These are phyloP conservation scores for Lordiphosa andalusiaca DNA, from an alignment of 2,888 invertebrate species.

Conservation along the genomic window DNA sequence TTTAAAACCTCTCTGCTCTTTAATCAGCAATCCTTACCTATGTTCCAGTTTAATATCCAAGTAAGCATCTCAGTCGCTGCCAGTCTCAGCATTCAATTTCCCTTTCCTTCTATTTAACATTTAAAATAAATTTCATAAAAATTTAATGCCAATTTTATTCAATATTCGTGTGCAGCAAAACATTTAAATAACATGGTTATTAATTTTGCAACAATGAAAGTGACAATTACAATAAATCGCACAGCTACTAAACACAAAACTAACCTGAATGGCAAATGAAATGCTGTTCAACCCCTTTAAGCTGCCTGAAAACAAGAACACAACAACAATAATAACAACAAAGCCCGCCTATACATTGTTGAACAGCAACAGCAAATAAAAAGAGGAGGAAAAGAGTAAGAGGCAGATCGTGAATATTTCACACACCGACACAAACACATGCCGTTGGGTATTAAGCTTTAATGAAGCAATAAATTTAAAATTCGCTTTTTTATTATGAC, in stretches of 20 bases:
- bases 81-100: not conserved
- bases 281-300: slow-evolving; percentile 13
- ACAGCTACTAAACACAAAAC: slow-evolving; percentile 10
- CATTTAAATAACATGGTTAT: slow-evolving; percentile 40
- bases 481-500: slow-evolving; percentile 57
- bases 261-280: slow-evolving; percentile 4
- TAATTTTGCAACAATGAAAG: slow-evolving; percentile 45
- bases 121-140: slow-evolving; percentile 45
- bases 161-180: slow-evolving; percentile 27
- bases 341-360: slow-evolving; percentile 18
- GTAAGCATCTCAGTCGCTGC: too few species aligned
- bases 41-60: too few species aligned
- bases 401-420: slow-evolving; percentile 54
- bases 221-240: slow-evolving; percentile 9
- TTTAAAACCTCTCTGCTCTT: too few species aligned
- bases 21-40: too few species aligned
- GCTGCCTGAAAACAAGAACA: not conserved
- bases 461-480: slow-evolving; percentile 74
- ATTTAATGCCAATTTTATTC: slow-evolving; percentile 29
- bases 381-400: slow-evolving; percentile 16
- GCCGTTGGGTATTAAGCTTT: slow-evolving; percentile 65
- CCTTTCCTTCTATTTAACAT: slow-evolving; percentile 1
- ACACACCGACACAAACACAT: slow-evolving; percentile 31
- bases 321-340: slow-evolving; percentile 17
- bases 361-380: not conserved